Evolutionary conservation across 1,140 invertebrate genomes (phyloP), one percentile per base, ranked within the genome.

Genomic region (Nasonia longicornis): DNA sequence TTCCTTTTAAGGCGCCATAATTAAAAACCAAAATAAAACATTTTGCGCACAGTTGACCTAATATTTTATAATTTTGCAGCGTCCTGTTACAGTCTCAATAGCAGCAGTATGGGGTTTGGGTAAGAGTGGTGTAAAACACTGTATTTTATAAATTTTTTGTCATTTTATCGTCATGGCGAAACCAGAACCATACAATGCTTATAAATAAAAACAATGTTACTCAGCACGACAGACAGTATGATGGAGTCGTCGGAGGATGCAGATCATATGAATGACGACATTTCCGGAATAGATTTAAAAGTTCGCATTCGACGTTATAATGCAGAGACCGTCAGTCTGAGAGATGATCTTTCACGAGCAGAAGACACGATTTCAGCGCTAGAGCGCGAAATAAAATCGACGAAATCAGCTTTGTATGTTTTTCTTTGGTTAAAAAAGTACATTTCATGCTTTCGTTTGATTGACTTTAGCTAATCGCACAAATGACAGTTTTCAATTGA

Each of bases 311-410:
- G 81, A 38, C 79, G 77, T 38, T 83, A 79, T 64, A 85, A 85
- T 52, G 84, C 86, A 52, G 85, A 87, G 20, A 86, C 81, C 69
- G 75, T 77, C 0, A 69, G 14, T 45, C 70, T 87, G 16, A 83
- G 82, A 29, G 85, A 85, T 35, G 84, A 86, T 69, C 69, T 87
- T 66, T 38, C 67, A 4, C 73, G 70, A 38, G 26, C 80, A 6
- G 85, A 87, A 67, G 84, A 87, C 31, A 67, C 31, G 2, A 70
- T 66, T 82, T 11, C 22, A 70, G 48, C 16, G 1, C 72, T 79
- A 7, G 70, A 82, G 22, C 2, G 16, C 22, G 38, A 67, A 20
- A 58, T 66, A 14, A 81, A 81, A 52, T 38, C 26, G 10, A 66
- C 29, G 20, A 20, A 72, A 72, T 66, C 8, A 10, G 52, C 76